These are phyloP conservation scores for Xenopus tropicalis DNA, from an alignment of 2,113 vertebrate genomes.

Conservation along the genomic window DNA sequence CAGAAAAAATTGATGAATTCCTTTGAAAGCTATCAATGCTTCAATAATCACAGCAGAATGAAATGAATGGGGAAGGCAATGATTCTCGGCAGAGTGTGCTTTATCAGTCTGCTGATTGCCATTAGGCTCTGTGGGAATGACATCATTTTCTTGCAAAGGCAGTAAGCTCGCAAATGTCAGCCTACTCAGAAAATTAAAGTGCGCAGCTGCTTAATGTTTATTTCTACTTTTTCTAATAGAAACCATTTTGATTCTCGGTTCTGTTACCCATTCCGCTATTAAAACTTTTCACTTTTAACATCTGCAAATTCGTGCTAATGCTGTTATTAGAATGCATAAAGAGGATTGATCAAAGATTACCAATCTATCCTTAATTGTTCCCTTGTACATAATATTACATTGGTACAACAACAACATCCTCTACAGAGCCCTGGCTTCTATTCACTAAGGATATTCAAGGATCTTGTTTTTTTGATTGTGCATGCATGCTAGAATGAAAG, in stretches of 20 bases:
- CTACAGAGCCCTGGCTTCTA: too few relatives aligned
- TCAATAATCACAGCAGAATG: constrained; percentile 25
- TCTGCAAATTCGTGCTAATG: constrained; percentile 37
- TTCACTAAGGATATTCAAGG: background rate
- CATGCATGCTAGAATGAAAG: background rate
- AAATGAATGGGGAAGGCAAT: constrained; percentile 34
- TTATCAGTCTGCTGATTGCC: constrained; percentile 37
- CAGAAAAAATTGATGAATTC: constrained; percentile 14
- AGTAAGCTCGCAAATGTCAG: constrained; percentile 43
- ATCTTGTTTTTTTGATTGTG: background rate
- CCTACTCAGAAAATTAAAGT: constrained; percentile 36
- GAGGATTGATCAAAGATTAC: constrained; percentile 38
- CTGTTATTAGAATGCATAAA: constrained; percentile 38
- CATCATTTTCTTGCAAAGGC: constrained; percentile 41
- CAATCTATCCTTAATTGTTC: constrained; percentile 8
- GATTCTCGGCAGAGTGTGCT: constrained; percentile 33
- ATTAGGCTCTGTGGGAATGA: constrained; percentile 36
- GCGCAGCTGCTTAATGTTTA: constrained; percentile 43
- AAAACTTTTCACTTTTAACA: constrained; percentile 30
- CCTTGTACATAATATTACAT: constrained; percentile 24
- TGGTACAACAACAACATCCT: background rate
- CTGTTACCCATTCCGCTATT: constrained; percentile 36
- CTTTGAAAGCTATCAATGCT: constrained; percentile 36
- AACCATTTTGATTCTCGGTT: constrained; percentile 25
- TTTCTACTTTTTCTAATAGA: constrained; percentile 40